A percentile compares a stretch with the other conserved stretches of the same genome.
Evolutionary conservation across 2,888 invertebrate species (phyloP).

Genomic region (Sisyra terminalis): DNA sequence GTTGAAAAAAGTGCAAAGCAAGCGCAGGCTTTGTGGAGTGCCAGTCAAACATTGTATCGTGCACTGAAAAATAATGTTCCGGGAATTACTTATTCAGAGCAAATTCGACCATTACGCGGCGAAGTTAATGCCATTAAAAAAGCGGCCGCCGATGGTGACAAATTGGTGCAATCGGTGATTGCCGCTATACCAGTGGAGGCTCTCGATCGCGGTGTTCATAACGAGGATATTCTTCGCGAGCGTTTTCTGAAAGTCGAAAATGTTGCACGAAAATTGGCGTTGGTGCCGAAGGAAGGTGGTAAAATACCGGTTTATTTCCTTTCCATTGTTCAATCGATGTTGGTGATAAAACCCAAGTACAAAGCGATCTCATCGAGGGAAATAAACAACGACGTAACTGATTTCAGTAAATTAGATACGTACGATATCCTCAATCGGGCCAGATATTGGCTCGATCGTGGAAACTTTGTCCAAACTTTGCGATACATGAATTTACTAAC

Average conservation of each 20-base stretch:
- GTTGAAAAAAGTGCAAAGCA: conserved; percentile 58
- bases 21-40: conserved; percentile 85
- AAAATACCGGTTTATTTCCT: conserved; percentile 64
- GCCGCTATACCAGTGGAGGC: conserved; percentile 64
- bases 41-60: conserved; percentile 73
- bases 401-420: conserved; percentile 60
- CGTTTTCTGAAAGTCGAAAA: conserved; percentile 69
- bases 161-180: conserved; percentile 61
- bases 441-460: conserved; percentile 75
- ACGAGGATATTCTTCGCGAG: conserved; percentile 72
- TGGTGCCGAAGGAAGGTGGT: conserved; percentile 82
- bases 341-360: conserved; percentile 46
- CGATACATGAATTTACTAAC: conserved; percentile 72
- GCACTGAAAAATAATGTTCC: conserved; percentile 49
- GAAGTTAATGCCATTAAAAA: conserved; percentile 59
- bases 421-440: conserved; percentile 83
- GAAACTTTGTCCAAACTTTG: conserved; percentile 72
- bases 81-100: conserved; percentile 29
- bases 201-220: conserved; percentile 65
- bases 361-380: conserved; percentile 57
- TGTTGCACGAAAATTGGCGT: conserved; percentile 66
- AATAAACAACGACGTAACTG: conserved; percentile 51
- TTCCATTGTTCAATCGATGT: conserved; percentile 77
- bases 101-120: conserved; percentile 41
- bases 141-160: conserved; percentile 63